Base-by-base conservation (phyloP, 2,888 invertebrate genomes). In the Ennomos fuscantarius region DNA sequence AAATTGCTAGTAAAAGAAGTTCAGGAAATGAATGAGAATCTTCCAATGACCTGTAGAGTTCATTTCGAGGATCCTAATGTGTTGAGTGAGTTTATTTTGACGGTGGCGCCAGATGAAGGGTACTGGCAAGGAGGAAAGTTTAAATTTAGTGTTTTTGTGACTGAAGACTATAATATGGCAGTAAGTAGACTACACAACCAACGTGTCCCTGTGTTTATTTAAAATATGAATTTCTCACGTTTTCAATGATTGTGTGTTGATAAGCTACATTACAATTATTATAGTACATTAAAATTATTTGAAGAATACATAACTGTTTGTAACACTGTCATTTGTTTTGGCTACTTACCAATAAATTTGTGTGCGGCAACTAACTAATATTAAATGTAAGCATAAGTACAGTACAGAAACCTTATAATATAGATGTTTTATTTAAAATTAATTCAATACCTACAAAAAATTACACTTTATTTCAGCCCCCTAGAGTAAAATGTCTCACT, bases 111-210 rank as follows among this genome's bases (percentile, higher is more conserved):
- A 2, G 96, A 97, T 69, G 97, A 98, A 87, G 98, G 98, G 0
- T 95, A 95, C 79, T 99, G 98, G 97, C 93, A 93, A 74, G 96
- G 96, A 54, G 99, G 99, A 35, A 94, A 93, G 69, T 99, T 98
- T 88, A 94, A 94, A 80, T 99, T 99, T 87, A 94, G 95, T 78
- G 94, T 99, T 69, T 93, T 94, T 76, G 97, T 99, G 57, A 96
- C 98, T 24, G 98, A 98, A 79, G 98, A 98, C 69, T 99, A 99
- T 93, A 99, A 99, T 88, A 98, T 98, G 95, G 96, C 96, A 85
- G 98, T 98, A 93, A 94, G 95, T 94, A 77, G 11, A 24, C 55
- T 24, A 45, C 35, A 34, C 6, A 24, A 24, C n/a, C 2, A 24
- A 24, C 6, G 2, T 6, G 24, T 24, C 24, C 6, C 24, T 24